A percentile compares a stretch with the other conserved stretches of the same genome.
These are phyloP conservation scores for Esox niger DNA, from an alignment of 2,113 vertebrate species.

Conservation along the genomic window DNA sequence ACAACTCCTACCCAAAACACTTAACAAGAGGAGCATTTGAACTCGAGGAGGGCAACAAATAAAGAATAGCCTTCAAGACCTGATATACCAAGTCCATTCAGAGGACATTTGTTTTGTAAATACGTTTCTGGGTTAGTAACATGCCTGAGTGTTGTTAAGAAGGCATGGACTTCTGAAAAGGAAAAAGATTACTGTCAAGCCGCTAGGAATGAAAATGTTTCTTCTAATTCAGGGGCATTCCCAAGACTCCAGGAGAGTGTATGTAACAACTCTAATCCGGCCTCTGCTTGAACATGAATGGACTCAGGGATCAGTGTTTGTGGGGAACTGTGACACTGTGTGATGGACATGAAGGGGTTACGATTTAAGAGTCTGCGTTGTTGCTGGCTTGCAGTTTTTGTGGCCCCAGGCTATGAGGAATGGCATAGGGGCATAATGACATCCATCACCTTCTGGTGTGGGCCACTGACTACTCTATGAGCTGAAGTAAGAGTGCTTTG, in stretches of 20 bases:
- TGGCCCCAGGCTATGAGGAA: slow-evolving; percentile 45
- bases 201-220: slow-evolving; percentile 31
- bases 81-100: background rate
- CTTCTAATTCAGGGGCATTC: slow-evolving; percentile 41
- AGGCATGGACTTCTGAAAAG: slow-evolving; percentile 17
- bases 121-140: slow-evolving; percentile 20
- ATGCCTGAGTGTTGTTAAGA: background rate
- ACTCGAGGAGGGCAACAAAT: background rate
- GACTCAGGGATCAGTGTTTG: slow-evolving; percentile 36
- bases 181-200: slow-evolving; percentile 29
- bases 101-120: background rate
- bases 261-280: background rate
- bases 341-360: slow-evolving; percentile 34
- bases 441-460: slow-evolving; percentile 31
- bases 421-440: slow-evolving; percentile 55
- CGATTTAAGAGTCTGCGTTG: slow-evolving; percentile 13
- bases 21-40: background rate
- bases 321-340: slow-evolving; percentile 42
- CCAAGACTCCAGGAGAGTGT: slow-evolving; percentile 26
- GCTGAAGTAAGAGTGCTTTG: slow-evolving; percentile 14
- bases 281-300: slow-evolving; percentile 36
- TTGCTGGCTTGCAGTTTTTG: slow-evolving; percentile 32
- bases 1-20: no score
- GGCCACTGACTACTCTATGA: background rate
- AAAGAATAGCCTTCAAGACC: background rate